phyloP scores from a whole-genome alignment of 2,888 invertebrate genomes.

The Flexamia atlantica region DNA sequence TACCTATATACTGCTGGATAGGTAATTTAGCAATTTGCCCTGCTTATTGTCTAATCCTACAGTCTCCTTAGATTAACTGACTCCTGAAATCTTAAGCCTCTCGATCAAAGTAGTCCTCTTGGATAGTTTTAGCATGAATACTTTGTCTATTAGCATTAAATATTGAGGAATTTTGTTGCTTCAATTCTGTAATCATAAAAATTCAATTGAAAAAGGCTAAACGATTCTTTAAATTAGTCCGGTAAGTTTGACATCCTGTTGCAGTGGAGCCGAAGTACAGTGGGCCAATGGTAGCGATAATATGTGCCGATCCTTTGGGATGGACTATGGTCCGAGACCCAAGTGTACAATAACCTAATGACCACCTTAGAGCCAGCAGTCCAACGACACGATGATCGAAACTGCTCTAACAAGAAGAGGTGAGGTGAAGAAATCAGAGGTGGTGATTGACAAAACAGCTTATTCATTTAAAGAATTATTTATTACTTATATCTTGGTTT shows the following conservation, averaged over 20 bases:
- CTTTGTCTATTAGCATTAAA: too few relatives aligned
- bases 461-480: neutral
- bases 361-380: neutral
- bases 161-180: too few relatives aligned
- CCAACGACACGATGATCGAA: constrained; percentile 33
- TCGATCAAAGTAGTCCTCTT: too few relatives aligned
- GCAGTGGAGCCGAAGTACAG: constrained; percentile 6
- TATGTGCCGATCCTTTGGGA: neutral
- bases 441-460: constrained; percentile 38
- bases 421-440: constrained; percentile 19
- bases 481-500: neutral
- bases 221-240: neutral
- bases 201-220: too few relatives aligned
- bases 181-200: too few relatives aligned
- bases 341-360: neutral
- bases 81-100: too few relatives aligned
- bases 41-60: too few relatives aligned
- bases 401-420: constrained; percentile 32
- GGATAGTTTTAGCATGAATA: too few relatives aligned
- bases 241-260: neutral
- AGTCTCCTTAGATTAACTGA: too few relatives aligned
- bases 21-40: too few relatives aligned
- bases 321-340: constrained; percentile 4
- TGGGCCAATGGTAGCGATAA: neutral
- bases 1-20: too few relatives aligned